Evolutionary conservation across 2,888 invertebrate genomes (phyloP).

Genomic region (Arge pagana): DNA sequence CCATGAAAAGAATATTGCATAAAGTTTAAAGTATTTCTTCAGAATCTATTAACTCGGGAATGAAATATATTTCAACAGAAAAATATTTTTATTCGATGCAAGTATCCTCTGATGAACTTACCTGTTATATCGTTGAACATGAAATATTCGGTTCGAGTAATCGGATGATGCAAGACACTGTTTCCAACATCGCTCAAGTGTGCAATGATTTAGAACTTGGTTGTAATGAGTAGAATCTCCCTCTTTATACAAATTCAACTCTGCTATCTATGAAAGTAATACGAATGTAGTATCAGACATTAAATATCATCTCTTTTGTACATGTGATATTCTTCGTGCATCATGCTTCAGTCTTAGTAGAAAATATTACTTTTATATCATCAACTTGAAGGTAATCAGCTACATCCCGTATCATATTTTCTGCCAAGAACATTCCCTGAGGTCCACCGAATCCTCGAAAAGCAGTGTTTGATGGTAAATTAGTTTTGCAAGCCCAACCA

Average conservation of each 20-base stretch:
- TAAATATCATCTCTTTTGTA: background rate
- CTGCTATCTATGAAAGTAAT: slow-evolving; percentile 55
- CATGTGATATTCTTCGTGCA: background rate
- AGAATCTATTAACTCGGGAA: slow-evolving; percentile 12
- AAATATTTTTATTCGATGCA: background rate
- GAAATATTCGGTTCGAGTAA: slow-evolving; percentile 63
- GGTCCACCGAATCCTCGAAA: slow-evolving; percentile 93
- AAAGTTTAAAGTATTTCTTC: background rate
- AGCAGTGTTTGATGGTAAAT: slow-evolving; percentile 90
- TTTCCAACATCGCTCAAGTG: slow-evolving; percentile 74
- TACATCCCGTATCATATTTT: slow-evolving; percentile 77
- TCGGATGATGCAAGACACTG: slow-evolving; percentile 75
- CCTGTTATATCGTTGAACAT: slow-evolving; percentile 75
- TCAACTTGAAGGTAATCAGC: slow-evolving; percentile 72
- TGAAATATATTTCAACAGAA: slow-evolving; percentile 1
- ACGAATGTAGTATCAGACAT: background rate
- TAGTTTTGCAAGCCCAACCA: slow-evolving; percentile 83
- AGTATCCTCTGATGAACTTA: slow-evolving; percentile 47
- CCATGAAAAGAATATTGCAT: slow-evolving; percentile 4
- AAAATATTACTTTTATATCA: slow-evolving; percentile 64
- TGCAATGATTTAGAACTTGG: slow-evolving; percentile 75
- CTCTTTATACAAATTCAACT: slow-evolving; percentile 79
- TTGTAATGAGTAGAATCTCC: slow-evolving; percentile 80
- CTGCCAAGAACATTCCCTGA: slow-evolving; percentile 87
- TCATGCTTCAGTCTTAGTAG: background rate